Evolutionary conservation across 2,888 invertebrate genomes (phyloP), one percentile per base, ranked within the genome.

Genomic region (Chaetogeoica ovagalla): DNA sequence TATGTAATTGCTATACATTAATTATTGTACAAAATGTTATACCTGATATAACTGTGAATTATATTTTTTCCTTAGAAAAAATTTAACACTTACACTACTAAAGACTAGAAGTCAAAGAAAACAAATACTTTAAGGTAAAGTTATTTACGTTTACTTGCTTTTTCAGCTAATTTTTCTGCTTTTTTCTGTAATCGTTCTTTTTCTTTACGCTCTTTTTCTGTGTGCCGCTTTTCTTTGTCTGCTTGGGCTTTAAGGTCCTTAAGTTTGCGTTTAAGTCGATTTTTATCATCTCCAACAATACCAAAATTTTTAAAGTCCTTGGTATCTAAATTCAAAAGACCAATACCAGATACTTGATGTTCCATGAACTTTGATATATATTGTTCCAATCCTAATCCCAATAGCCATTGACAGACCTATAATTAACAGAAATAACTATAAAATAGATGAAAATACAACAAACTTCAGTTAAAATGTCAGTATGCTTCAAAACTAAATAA

Each of bases 361-460:
- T 95, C 94, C 76, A 94, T 91, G 86, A 97, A 96, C 84, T 94
- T 93, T 71, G 94, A 90, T 84, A 94, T 92, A 88, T 95, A 93
- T 81, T 94, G 92, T 86, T 96, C 96, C 85, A 97, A 88, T 60
- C 95, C 90, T 79, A 90, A 86, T 8, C 88, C 94, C 83, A 95
- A 90, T 83, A 97, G 88, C 97, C 97, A 97, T 86, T 96, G 95
- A 87, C 94, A 95, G 75, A 97, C 96, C 93, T 96, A 85, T 11
- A 84, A 84, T 83, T 77, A 84, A 83, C 82, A 68, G 66, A 76
- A 81, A 43, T 2, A 7, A 52, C 8, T 8, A 57, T 57, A 57
- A n/a, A 73, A 72, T 17, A 52, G 13, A 72, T 19, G 19, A 23
- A 1, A 30, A 30, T 30, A 72, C 11, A 43, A 60, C 17, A 59